These are phyloP conservation scores for Acanthurus tractus DNA, from an alignment of 2,797 vertebrate species.

Conservation along the genomic window DNA sequence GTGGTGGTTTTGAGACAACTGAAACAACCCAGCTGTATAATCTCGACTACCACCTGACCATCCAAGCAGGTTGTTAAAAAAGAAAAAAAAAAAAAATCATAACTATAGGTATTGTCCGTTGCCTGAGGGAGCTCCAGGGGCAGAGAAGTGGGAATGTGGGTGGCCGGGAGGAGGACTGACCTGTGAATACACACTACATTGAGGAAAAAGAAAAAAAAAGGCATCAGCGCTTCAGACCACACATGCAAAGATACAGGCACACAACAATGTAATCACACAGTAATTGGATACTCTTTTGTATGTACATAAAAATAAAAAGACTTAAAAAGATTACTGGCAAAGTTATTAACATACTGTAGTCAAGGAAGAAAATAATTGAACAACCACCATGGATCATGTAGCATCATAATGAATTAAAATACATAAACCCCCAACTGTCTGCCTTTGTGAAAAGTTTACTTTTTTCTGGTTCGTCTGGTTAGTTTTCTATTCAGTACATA, in stretches of 20 bases:
- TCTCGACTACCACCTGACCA: slow-evolving; percentile 47
- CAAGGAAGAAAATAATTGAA: slow-evolving; percentile 59
- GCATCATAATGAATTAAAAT: slow-evolving; percentile 78
- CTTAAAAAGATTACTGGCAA: slow-evolving; percentile 64
- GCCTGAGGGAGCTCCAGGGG: slow-evolving; percentile 44
- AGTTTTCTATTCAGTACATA: background rate
- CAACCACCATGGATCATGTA: slow-evolving; percentile 74
- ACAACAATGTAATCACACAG: slow-evolving; percentile 64
- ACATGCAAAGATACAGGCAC: slow-evolving; percentile 63
- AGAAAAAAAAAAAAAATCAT: slow-evolving; percentile 8
- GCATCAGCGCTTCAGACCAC: slow-evolving; percentile 65
- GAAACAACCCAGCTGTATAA: slow-evolving; percentile 58
- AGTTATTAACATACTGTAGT: slow-evolving; percentile 76
- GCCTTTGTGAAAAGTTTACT: slow-evolving; percentile 51
- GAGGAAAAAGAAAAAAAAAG: slow-evolving; percentile 32
- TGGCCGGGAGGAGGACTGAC: slow-evolving; percentile 53
- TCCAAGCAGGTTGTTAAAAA: slow-evolving; percentile 36
- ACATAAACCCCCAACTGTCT: slow-evolving; percentile 66
- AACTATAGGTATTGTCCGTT: slow-evolving; percentile 43
- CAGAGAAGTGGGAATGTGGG: slow-evolving; percentile 45
- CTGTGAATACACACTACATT: slow-evolving; percentile 77
- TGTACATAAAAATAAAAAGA: slow-evolving; percentile 74
- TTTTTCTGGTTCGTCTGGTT: background rate
- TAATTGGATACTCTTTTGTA: slow-evolving; percentile 82
- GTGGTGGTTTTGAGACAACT: slow-evolving; percentile 46